phyloP scores from a whole-genome alignment of 2,888 invertebrate genomes.

The Hedya salicella region DNA sequence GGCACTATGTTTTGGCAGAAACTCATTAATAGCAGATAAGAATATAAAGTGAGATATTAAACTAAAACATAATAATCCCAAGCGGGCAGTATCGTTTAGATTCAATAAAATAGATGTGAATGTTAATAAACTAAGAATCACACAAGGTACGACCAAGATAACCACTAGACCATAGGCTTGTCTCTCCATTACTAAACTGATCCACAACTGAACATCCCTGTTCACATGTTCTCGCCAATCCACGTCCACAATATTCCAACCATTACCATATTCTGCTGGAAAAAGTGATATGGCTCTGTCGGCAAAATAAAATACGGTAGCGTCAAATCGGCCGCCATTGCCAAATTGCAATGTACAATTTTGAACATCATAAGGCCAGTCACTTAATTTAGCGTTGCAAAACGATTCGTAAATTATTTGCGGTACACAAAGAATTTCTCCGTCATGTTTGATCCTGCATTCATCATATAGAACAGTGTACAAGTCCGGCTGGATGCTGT shows the following conservation, averaged over 20 bases:
- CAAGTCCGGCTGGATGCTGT: not conserved
- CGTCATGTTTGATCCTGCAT: not conserved
- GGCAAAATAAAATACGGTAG: not conserved
- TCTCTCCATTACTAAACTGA: conserved; percentile 17
- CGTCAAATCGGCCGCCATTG: not conserved
- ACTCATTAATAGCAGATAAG: conserved; percentile 11
- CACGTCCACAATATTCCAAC: conserved; percentile 15
- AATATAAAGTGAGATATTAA: conserved; percentile 25
- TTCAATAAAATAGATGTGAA: conserved; percentile 42
- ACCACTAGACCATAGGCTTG: conserved; percentile 20
- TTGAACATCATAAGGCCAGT: conserved; percentile 21
- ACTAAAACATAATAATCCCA: conserved; percentile 33
- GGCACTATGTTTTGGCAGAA: conserved; percentile 37
- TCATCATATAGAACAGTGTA: not conserved
- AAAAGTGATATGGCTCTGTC: not conserved
- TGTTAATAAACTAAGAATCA: conserved; percentile 13
- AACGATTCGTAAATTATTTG: conserved; percentile 20
- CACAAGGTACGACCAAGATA: conserved; percentile 2
- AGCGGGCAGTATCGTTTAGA: conserved; percentile 27
- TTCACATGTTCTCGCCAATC: not conserved
- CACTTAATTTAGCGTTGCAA: conserved; percentile 10
- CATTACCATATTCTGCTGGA: conserved; percentile 7
- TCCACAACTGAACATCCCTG: not conserved
- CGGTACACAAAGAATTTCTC: conserved; percentile 5
- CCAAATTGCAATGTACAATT: conserved; percentile 23